A percentile compares a stretch with the other conserved stretches of the same genome.
phyloP scores from a whole-genome alignment of 2,797 vertebrate genomes.

The Urosaurus nigricauda region DNA sequence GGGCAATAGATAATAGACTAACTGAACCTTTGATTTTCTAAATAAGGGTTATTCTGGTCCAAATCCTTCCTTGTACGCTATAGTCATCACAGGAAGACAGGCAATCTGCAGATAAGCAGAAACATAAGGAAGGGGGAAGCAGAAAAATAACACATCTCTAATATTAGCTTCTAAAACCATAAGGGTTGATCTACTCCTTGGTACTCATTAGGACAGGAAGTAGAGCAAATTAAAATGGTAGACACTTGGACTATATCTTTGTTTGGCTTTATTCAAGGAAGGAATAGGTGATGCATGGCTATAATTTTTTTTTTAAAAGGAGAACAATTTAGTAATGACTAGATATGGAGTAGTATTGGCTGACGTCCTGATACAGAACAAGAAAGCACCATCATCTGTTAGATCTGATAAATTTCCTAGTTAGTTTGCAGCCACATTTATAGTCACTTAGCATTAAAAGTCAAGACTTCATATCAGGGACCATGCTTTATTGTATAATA shows the following conservation, averaged over 20 bases:
- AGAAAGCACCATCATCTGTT: not conserved
- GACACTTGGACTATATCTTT: constrained; percentile 31
- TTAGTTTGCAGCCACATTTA: not conserved
- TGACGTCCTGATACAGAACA: constrained; percentile 3
- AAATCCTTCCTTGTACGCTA: constrained; percentile 22
- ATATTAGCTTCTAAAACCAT: constrained; percentile 42
- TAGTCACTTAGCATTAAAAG: not conserved
- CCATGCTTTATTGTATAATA: not conserved
- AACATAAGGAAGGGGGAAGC: constrained; percentile 39
- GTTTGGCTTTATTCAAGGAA: constrained; percentile 47
- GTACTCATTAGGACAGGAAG: constrained; percentile 27
- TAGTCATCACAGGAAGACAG: constrained; percentile 36
- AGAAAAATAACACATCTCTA: constrained; percentile 31
- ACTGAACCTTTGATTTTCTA: not conserved
- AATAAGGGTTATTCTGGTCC: not conserved
- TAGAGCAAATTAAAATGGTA: constrained; percentile 60
- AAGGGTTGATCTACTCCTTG: not conserved
- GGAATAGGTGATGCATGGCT: constrained; percentile 56
- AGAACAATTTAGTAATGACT: not conserved
- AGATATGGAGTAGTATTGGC: not conserved
- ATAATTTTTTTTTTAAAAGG: not conserved
- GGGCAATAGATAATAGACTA: not conserved
- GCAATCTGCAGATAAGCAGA: constrained; percentile 26
- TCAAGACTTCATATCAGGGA: not conserved
- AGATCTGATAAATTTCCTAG: not conserved